Evolutionary conservation across 2,113 vertebrate species (phyloP).

Genomic region (Callionymus lyra): DNA sequence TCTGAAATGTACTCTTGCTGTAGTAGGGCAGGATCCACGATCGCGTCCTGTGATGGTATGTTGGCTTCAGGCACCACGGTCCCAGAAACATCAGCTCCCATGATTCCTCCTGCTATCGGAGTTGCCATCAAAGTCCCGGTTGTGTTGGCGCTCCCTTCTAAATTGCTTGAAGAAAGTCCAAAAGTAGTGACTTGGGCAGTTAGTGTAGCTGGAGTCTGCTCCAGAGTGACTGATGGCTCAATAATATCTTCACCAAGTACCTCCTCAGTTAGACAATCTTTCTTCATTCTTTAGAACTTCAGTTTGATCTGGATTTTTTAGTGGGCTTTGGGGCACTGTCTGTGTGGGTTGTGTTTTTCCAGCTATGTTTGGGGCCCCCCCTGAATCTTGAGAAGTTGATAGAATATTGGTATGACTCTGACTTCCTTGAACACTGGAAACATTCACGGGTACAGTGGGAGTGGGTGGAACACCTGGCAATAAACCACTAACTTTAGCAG

Average conservation of each 20-base stretch:
- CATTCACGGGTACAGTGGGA: background rate
- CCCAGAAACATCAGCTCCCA: constrained; percentile 4
- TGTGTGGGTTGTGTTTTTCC: constrained; percentile 13
- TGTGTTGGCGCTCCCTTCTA: no score
- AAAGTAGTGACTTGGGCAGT: no score
- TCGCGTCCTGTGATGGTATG: background rate
- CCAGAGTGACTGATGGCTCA: no score
- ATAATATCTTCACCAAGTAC: background rate
- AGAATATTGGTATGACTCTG: no score
- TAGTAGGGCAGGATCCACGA: constrained; percentile 18
- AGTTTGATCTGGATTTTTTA: no score
- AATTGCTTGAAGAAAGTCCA: no score
- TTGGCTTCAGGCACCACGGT: constrained; percentile 1
- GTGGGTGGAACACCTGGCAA: constrained; percentile 3
- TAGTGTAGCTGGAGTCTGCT: no score
- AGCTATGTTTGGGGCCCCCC: background rate
- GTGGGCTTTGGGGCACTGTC: constrained; percentile 7
- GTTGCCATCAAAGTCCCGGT: no score
- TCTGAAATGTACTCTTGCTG: constrained; percentile 55
- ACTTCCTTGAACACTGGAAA: no score
- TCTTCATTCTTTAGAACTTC: no score
- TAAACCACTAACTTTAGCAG: constrained; percentile 3
- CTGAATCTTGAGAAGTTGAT: constrained; percentile 4
- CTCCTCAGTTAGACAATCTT: constrained; percentile 1
- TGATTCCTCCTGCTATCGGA: constrained; percentile 1